Percentiles rank a stretch among this genome's conserved stretches.
Conservation (phyloP, 2,888 invertebrate genomes). For the Phyllotreta cruciferae region DNA sequence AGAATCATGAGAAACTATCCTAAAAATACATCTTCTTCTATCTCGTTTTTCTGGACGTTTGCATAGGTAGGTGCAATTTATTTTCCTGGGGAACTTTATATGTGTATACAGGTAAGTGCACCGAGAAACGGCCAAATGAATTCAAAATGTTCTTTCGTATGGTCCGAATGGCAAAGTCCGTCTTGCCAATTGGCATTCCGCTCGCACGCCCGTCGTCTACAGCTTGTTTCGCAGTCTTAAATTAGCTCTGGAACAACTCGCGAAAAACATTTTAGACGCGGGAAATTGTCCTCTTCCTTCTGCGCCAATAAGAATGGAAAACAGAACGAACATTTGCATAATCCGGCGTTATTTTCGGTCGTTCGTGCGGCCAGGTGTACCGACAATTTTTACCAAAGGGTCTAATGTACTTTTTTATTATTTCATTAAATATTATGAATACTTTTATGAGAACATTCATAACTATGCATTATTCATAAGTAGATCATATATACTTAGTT, state of each 20-base stretch:
- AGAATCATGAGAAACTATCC: too few relatives aligned
- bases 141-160: too few relatives aligned
- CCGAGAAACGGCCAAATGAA: too few relatives aligned
- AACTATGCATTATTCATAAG: too few relatives aligned
- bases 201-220: neutral
- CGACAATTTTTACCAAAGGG: neutral
- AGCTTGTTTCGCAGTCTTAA: constrained; percentile 13
- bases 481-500: constrained; percentile 49
- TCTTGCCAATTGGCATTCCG: constrained; percentile 1
- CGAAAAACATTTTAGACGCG: constrained; percentile 24
- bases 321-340: constrained; percentile 46
- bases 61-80: too few relatives aligned
- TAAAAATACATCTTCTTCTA: too few relatives aligned
- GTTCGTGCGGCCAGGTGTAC: neutral
- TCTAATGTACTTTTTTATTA: too few relatives aligned
- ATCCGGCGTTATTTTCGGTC: constrained; percentile 37
- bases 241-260: constrained; percentile 21
- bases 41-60: too few relatives aligned
- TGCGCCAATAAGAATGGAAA: constrained; percentile 22
- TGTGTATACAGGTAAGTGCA: too few relatives aligned
- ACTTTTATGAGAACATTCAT: too few relatives aligned
- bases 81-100: too few relatives aligned
- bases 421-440: too few relatives aligned
- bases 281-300: constrained; percentile 29
- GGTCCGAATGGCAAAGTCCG: neutral